Base-by-base conservation (phyloP, 2,797 vertebrate genomes). In the Yasuhikotakia modesta region DNA sequence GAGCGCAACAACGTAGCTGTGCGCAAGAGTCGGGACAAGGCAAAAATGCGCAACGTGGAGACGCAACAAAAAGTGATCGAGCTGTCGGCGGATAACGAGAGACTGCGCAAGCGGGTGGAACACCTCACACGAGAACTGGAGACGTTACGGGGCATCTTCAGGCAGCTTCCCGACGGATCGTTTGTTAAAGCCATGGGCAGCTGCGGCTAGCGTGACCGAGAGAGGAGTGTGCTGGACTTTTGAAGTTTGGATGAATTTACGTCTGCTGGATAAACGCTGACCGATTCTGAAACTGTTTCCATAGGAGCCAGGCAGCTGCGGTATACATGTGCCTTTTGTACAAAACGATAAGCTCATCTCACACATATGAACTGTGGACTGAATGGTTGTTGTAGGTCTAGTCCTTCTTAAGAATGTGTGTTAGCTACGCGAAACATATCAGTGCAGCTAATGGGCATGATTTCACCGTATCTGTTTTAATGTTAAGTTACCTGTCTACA, bases 1-100 rank as follows among this genome's bases (percentile, higher is more conserved):
- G 97, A 99, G 93, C 94, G 97, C 90, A 99, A 99, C 92, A 99
- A 99, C 90, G 96, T 99, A 84, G 97, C 97, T 0, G 97, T 99
- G 91, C 94, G 96, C 77, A 98, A 99, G 88, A 97, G 96, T 90
- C 89, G 97, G n/a, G 97, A 99, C 93, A 99, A 99, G 89, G 97
- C 97, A 64, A 99, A 98, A 91, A 93, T 95, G 88, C 96, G 97
- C 88, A 98, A 98, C 89, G 93, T 95, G 86, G 97, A 99, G 92
- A 98, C 97, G 68, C 97, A 99, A 91, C 96, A 98, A 70, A 97
- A 97, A 87, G 97, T 98, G 85, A 88, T 98, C 87, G 96, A 98
- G 93, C 90, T 98, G 83, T 94, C 92, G 77, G 48, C 88, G 79
- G 97, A 99, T 91, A 99, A 99, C 92, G 97, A 98, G 3, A 89